These are phyloP conservation scores for Limnephilus auricula DNA, from an alignment of 2,888 invertebrate genomes.

Conservation along the genomic window DNA sequence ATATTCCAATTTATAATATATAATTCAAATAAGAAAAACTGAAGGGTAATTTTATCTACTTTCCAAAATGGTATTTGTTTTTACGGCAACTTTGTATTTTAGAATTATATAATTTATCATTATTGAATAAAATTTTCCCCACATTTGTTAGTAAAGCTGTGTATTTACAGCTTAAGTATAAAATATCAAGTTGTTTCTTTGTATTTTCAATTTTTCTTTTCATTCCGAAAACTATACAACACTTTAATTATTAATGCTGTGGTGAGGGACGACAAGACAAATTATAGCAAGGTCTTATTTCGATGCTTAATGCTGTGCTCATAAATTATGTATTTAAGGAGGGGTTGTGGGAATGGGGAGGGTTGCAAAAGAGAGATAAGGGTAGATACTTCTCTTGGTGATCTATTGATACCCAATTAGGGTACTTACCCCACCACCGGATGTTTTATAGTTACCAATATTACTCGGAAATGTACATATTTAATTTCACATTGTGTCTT, in stretches of 20 bases:
- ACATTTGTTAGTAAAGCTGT: neutral
- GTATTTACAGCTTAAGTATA: neutral
- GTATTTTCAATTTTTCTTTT: neutral
- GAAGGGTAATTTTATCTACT: too few relatives aligned
- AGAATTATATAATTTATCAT: too few relatives aligned
- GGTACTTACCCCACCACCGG: neutral
- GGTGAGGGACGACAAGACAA: neutral
- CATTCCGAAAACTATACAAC: neutral
- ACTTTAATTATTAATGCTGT: neutral
- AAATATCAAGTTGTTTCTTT: neutral
- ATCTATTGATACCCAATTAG: neutral
- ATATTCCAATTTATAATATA: too few relatives aligned
- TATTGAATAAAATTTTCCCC: too few relatives aligned
- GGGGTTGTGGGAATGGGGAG: neutral
- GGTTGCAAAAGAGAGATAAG: neutral
- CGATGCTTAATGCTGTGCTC: neutral
- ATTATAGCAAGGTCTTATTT: neutral
- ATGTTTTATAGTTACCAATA: neutral
- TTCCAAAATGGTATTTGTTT: too few relatives aligned
- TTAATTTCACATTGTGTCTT: neutral
- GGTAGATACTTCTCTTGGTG: neutral
- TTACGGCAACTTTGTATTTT: too few relatives aligned
- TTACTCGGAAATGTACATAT: neutral
- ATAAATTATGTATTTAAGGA: conserved; percentile 2
- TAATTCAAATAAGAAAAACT: too few relatives aligned